These are phyloP conservation scores for Ciconia stormi DNA, from an alignment of 2,113 vertebrate genomes.

Conservation along the genomic window DNA sequence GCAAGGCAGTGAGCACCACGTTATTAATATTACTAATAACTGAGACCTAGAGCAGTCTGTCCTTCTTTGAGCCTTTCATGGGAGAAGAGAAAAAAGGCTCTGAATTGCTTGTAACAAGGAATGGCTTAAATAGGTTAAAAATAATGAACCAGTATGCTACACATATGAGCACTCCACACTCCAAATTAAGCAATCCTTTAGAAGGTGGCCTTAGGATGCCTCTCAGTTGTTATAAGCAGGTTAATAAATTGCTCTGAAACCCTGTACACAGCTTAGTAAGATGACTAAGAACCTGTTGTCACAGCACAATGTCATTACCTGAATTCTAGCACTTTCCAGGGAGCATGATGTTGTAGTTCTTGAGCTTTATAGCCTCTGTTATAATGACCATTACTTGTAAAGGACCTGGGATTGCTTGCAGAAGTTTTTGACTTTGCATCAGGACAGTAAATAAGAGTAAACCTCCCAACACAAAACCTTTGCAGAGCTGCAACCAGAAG, in stretches of 20 bases:
- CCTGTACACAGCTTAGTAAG: not conserved
- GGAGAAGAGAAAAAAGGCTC: not conserved
- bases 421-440: not conserved
- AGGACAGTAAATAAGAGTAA: not conserved
- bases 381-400: not conserved
- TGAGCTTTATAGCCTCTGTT: not conserved
- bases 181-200: not conserved
- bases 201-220: not conserved
- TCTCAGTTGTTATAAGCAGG: not conserved
- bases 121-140: constrained; percentile 30
- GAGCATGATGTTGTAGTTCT: not conserved
- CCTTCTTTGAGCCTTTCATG: not conserved
- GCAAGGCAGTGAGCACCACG: rapidly evolving
- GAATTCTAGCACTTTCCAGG: not conserved
- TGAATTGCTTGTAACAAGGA: not conserved
- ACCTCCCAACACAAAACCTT: not conserved
- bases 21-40: not conserved
- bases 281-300: not conserved
- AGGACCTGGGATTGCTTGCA: not conserved
- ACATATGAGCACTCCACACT: not conserved
- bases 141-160: not conserved
- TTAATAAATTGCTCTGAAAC: not conserved
- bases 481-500: not conserved
- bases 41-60: not conserved
- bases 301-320: not conserved